phyloP scores from a whole-genome alignment of 1,140 invertebrate genomes.

The Zaprionus ornatus region DNA sequence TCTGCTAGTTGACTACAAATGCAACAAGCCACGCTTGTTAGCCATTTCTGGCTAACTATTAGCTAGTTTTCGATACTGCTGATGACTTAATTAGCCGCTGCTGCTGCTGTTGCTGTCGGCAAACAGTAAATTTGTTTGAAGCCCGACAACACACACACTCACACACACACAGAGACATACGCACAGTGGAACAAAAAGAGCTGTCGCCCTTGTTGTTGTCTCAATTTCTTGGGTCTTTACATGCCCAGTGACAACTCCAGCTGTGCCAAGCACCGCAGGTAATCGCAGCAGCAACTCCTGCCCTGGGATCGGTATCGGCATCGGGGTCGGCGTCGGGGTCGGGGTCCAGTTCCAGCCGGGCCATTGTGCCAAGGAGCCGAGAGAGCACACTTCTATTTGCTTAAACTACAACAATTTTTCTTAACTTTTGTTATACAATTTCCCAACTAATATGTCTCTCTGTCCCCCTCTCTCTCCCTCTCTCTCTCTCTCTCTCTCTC shows the following conservation, averaged over 20 bases:
- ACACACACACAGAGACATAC: constrained; percentile 33
- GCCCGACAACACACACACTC: constrained; percentile 9
- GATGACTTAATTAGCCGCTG: constrained; percentile 75
- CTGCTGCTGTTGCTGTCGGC: constrained; percentile 56
- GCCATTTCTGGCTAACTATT: constrained; percentile 48
- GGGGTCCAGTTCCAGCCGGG: constrained; percentile 59
- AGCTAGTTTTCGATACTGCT: constrained; percentile 20
- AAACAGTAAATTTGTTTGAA: constrained; percentile 63
- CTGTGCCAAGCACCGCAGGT: constrained; percentile 76
- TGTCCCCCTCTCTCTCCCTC: too few species aligned
- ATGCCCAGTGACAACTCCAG: constrained; percentile 83
- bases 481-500: neutral
- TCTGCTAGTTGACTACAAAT: neutral
- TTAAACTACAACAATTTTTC: constrained; percentile 60
- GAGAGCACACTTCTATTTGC: constrained; percentile 63
- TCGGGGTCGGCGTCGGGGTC: neutral
- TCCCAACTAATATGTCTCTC: constrained; percentile 65
- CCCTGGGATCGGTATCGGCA: constrained; percentile 2
- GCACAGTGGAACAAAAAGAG: constrained; percentile 53
- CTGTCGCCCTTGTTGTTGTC: constrained; percentile 53
- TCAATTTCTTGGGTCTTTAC: constrained; percentile 78
- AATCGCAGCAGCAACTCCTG: constrained; percentile 44
- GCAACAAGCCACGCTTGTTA: neutral
- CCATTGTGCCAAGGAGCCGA: constrained; percentile 59
- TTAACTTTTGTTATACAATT: constrained; percentile 81